Percentiles rank a stretch among this genome's conserved stretches.
phyloP scores from a whole-genome alignment of 2,888 invertebrate genomes.

The Stenolophus ochropezus region DNA sequence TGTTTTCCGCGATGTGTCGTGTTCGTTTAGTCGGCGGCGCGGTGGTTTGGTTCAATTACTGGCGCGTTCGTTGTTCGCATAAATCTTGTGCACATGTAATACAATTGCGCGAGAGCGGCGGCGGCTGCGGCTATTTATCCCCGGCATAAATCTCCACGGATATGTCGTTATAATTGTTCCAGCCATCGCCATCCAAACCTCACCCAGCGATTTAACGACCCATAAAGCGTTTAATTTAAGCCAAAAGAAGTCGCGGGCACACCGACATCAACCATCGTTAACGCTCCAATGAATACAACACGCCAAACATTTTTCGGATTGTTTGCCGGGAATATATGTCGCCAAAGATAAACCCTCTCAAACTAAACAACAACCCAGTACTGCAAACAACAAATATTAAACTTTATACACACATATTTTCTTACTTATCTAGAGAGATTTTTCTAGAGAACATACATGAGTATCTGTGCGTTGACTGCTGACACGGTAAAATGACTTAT shows the following conservation, averaged over 20 bases:
- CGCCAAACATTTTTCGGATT: not conserved
- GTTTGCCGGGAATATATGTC: not conserved
- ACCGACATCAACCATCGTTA: not conserved
- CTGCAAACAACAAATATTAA: too few relatives aligned
- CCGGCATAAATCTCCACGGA: conserved; percentile 50
- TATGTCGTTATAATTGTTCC: conserved; percentile 59
- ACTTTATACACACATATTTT: too few relatives aligned
- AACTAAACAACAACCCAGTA: too few relatives aligned
- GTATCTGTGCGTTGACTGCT: too few relatives aligned
- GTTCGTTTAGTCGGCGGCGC: not conserved
- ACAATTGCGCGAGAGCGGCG: conserved; percentile 23
- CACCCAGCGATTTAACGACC: conserved; percentile 56
- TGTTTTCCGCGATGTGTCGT: not conserved
- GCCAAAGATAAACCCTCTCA: not conserved
- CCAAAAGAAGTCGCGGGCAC: conserved; percentile 50
- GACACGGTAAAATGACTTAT: too few relatives aligned
- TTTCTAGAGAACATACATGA: too few relatives aligned
- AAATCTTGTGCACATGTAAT: conserved; percentile 51
- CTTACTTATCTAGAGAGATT: too few relatives aligned
- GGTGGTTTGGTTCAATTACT: conserved; percentile 33
- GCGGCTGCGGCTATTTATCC: conserved; percentile 47
- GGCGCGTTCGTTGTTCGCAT: conserved; percentile 45
- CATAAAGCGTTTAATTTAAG: conserved; percentile 58
- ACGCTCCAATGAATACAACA: not conserved
- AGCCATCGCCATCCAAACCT: conserved; percentile 53